These are phyloP conservation scores for Marmota monax DNA, from an alignment of 2,113 vertebrate genomes.

Conservation along the genomic window DNA sequence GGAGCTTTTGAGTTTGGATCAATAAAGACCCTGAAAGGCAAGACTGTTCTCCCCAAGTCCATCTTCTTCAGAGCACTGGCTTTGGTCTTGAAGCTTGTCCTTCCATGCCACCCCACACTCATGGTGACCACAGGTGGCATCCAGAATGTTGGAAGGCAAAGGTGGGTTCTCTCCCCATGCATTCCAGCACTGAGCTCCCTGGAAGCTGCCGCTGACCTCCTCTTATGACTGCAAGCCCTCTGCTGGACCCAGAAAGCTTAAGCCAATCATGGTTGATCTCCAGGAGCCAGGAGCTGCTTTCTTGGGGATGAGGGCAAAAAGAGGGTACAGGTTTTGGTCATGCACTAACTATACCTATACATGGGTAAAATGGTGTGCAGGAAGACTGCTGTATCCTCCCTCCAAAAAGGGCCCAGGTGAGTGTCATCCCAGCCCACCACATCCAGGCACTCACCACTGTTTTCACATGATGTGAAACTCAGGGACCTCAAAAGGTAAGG, in stretches of 20 bases:
- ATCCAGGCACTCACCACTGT: no score
- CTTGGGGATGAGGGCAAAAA: not conserved
- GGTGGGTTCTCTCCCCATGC: not conserved
- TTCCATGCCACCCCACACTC: rapidly evolving
- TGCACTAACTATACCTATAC: rapidly evolving
- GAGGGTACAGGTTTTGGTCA: rapidly evolving
- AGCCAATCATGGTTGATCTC: not conserved
- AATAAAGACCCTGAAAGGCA: no score
- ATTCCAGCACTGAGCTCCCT: no score
- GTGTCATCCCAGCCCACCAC: no score
- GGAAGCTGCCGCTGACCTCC: not conserved
- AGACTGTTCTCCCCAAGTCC: no score
- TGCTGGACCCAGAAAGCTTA: not conserved
- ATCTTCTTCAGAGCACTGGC: not conserved
- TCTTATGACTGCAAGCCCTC: no score
- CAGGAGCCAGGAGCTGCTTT: no score
- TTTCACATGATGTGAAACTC: not conserved
- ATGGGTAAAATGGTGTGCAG: rapidly evolving
- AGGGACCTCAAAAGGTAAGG: not conserved
- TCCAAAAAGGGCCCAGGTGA: not conserved
- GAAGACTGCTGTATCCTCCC: rapidly evolving
- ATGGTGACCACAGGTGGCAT: no score
- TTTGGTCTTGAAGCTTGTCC: not conserved
- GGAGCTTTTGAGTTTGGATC: no score
- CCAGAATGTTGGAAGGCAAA: not conserved